Evolutionary conservation across 2,113 vertebrate species (phyloP).

Genomic region (Acanthochromis polyacanthus): DNA sequence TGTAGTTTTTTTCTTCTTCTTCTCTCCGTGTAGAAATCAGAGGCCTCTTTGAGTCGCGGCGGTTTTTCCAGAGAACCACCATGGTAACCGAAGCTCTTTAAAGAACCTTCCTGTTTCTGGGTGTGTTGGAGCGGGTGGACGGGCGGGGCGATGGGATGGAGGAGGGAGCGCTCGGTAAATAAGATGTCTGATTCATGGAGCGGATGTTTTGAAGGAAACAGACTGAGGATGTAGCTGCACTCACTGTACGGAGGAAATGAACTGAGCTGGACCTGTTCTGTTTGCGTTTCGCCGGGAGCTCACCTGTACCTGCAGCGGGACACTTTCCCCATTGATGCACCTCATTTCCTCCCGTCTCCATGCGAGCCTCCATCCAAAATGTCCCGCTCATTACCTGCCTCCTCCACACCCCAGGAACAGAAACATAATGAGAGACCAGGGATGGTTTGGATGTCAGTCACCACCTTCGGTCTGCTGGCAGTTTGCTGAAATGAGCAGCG

Average conservation of each 20-base stretch:
- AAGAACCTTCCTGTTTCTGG: conserved; percentile 57
- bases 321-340: conserved; percentile 72
- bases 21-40: conserved; percentile 49
- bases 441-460: conserved; percentile 21
- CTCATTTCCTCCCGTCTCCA: conserved; percentile 56
- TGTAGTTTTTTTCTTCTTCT: conserved; percentile 39
- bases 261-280: conserved; percentile 72
- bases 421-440: conserved; percentile 28
- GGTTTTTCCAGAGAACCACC: conserved; percentile 63
- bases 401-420: conserved; percentile 38
- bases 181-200: conserved; percentile 84
- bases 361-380: conserved; percentile 28
- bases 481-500: conserved; percentile 14
- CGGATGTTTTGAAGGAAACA: conserved; percentile 90
- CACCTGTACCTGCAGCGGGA: conserved; percentile 69
- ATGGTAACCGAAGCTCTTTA: conserved; percentile 62
- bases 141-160: conserved; percentile 29
- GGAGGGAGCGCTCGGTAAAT: conserved; percentile 71
- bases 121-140: conserved; percentile 24
- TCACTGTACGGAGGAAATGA: conserved; percentile 70
- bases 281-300: conserved; percentile 58
- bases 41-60: conserved; percentile 66
- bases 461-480: conserved; percentile 12
- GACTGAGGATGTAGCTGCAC: conserved; percentile 79
- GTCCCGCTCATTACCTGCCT: conserved; percentile 44